phyloP scores from a whole-genome alignment of 2,888 invertebrate genomes.

The Lithosia quadra region DNA sequence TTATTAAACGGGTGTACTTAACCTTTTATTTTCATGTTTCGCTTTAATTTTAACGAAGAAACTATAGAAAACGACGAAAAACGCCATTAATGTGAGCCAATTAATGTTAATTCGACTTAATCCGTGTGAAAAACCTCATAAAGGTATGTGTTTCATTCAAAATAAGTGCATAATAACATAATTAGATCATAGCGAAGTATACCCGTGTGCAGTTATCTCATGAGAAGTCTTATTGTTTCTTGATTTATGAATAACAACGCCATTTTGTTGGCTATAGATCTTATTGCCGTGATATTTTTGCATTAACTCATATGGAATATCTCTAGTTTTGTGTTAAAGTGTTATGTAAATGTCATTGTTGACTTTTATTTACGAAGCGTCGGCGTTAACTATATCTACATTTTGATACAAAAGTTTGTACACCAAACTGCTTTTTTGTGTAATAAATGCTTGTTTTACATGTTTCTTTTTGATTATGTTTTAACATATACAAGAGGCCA shows the following conservation, averaged over 20 bases:
- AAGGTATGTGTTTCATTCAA: constrained; percentile 78
- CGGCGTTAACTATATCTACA: constrained; percentile 22
- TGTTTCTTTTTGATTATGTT: not conserved
- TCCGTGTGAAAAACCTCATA: constrained; percentile 51
- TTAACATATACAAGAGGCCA: not conserved
- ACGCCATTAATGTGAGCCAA: constrained; percentile 57
- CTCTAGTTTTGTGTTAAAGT: constrained; percentile 32
- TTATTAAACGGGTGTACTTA: constrained; percentile 74
- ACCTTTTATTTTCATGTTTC: constrained; percentile 80
- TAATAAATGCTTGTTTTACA: not conserved
- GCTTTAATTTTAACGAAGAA: constrained; percentile 71
- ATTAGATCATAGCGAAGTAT: constrained; percentile 74
- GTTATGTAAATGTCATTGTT: constrained; percentile 39
- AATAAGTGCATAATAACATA: constrained; percentile 66
- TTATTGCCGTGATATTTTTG: constrained; percentile 52
- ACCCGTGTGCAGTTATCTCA: constrained; percentile 82
- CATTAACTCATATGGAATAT: constrained; percentile 17
- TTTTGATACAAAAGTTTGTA: constrained; percentile 41
- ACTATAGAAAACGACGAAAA: constrained; percentile 62
- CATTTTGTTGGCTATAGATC: constrained; percentile 69
- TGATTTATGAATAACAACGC: constrained; percentile 73
- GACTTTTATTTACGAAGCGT: constrained; percentile 47
- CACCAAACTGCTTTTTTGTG: not conserved
- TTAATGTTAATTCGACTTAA: constrained; percentile 43
- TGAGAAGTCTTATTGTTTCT: constrained; percentile 78